Evolutionary conservation across 1,140 invertebrate genomes (phyloP).

Genomic region (Pseudomyrmex gracilis): DNA sequence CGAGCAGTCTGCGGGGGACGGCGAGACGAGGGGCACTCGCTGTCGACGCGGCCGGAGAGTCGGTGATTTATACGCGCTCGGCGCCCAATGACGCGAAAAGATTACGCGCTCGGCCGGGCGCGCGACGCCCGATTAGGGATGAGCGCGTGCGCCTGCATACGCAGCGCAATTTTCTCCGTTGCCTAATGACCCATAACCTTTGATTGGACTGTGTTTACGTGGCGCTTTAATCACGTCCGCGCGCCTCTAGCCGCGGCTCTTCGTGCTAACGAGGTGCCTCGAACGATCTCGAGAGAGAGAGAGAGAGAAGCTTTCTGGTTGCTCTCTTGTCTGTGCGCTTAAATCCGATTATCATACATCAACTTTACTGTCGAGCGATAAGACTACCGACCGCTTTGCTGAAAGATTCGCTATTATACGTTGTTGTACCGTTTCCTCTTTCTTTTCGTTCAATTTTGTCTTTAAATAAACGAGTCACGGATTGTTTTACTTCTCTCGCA

Average conservation of each 20-base stretch:
- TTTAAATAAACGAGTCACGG: background rate
- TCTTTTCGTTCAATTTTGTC: background rate
- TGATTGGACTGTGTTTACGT: conserved; percentile 83
- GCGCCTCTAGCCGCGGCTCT: conserved; percentile 12
- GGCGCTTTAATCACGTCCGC: conserved; percentile 68
- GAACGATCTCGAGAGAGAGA: conserved; percentile 21
- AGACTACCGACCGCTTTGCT: conserved; percentile 36
- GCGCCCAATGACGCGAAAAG: conserved; percentile 83
- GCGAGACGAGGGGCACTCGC: conserved; percentile 23
- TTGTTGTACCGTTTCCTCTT: background rate
- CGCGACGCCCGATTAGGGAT: conserved; percentile 67
- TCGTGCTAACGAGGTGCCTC: conserved; percentile 60
- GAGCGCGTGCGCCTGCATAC: conserved; percentile 74
- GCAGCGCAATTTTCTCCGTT: conserved; percentile 82
- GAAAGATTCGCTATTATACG: conserved; percentile 40
- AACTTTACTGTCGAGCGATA: conserved; percentile 63
- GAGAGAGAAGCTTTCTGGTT: conserved; percentile 35
- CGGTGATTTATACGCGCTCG: conserved; percentile 78
- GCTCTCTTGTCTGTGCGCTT: conserved; percentile 29
- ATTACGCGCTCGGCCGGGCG: conserved; percentile 76
- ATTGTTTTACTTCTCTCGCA: background rate
- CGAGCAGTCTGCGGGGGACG: conserved; percentile 63
- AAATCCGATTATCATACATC: conserved; percentile 57
- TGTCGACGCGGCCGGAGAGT: conserved; percentile 68
- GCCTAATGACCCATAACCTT: conserved; percentile 84